phyloP scores from a whole-genome alignment of 2,113 vertebrate genomes.

The Mormoops blainvillei region DNA sequence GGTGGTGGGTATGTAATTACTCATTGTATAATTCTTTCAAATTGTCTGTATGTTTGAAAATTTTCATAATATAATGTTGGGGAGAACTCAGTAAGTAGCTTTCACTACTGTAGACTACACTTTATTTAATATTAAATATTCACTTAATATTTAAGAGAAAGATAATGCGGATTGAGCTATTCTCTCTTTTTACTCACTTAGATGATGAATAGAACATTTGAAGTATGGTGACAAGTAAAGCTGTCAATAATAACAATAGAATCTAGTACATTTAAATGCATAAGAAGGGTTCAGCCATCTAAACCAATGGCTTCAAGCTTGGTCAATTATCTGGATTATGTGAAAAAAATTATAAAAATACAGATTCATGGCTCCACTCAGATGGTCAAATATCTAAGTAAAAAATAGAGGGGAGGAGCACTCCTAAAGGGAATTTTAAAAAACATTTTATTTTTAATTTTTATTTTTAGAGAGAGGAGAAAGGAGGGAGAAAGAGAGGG shows the following conservation, averaged over 20 bases:
- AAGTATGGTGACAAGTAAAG: neutral
- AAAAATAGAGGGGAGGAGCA: neutral
- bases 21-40: neutral
- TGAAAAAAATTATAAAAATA: neutral
- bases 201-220: neutral
- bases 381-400: neutral
- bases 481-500: too few relatives aligned
- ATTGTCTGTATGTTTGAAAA: neutral
- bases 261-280: neutral
- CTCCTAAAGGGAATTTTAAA: neutral
- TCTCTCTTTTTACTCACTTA: neutral
- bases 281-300: neutral
- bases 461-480: too few relatives aligned
- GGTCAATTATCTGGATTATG: neutral
- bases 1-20: neutral
- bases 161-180: neutral
- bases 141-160: neutral
- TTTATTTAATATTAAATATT: neutral
- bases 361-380: neutral
- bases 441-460: too few relatives aligned
- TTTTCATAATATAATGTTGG: neutral
- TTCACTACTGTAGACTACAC: neutral
- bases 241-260: neutral
- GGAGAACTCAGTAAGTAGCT: neutral
- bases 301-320: neutral